Evolutionary conservation across 1,140 invertebrate genomes (phyloP).

Genomic region (Temnothorax nylanderi): DNA sequence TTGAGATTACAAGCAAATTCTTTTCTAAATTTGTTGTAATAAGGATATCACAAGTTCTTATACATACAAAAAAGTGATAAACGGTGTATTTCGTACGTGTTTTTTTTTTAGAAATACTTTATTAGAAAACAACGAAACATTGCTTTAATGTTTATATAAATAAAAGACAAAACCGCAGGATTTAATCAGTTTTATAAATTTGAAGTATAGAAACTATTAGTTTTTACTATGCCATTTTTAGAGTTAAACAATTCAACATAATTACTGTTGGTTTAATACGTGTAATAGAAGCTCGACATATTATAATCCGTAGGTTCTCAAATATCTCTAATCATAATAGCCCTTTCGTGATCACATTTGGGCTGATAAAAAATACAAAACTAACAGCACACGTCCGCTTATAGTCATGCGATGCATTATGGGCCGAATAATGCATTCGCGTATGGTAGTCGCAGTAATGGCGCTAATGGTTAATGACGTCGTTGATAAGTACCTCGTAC

Average conservation of each 20-base stretch:
- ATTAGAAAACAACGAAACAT: background rate
- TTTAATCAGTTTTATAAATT: slow-evolving; percentile 10
- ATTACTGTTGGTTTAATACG: background rate
- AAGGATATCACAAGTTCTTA: background rate
- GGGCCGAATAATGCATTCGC: slow-evolving; percentile 21
- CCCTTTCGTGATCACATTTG: background rate
- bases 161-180: background rate
- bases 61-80: background rate
- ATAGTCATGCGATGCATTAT: slow-evolving; percentile 32
- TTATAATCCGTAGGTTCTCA: background rate
- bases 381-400: background rate
- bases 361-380: slow-evolving; percentile 31
- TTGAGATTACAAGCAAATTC: background rate
- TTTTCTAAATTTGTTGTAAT: background rate
- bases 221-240: background rate
- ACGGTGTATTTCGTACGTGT: background rate
- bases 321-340: slow-evolving; percentile 41
- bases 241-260: background rate
- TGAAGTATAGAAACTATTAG: background rate
- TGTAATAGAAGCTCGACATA: background rate
- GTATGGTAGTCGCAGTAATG: slow-evolving; percentile 19
- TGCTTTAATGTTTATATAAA: background rate
- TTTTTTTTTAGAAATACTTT: background rate
- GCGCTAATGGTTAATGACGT: slow-evolving; percentile 53
- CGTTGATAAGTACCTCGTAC: slow-evolving; percentile 38